Percentiles rank a stretch among this genome's conserved stretches.
These are phyloP conservation scores for Megaceryle maxima DNA, from an alignment of 2,113 vertebrate genomes.

Conservation along the genomic window DNA sequence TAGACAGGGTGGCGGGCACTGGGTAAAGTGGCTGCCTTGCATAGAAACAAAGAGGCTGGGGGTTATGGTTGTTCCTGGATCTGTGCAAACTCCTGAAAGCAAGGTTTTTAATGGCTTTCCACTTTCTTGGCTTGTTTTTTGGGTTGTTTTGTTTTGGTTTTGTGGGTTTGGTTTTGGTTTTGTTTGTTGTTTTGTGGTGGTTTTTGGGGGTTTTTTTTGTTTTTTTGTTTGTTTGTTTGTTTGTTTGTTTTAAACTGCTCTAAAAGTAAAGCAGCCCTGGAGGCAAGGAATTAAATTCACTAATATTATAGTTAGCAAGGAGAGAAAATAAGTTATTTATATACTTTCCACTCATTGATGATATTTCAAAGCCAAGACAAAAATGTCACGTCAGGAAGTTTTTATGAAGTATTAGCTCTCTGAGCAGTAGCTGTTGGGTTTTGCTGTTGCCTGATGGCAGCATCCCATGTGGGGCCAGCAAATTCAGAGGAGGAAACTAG, in stretches of 20 bases:
- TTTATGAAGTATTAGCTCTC: background rate
- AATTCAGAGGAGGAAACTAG: background rate
- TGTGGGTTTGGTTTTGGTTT: too few species aligned
- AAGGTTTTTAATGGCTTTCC: background rate
- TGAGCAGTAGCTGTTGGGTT: background rate
- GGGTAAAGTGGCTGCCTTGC: background rate
- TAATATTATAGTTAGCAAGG: background rate
- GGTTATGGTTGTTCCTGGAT: background rate
- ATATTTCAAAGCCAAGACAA: background rate
- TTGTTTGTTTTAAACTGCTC: background rate
- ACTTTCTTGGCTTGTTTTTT: background rate
- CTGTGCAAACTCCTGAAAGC: background rate
- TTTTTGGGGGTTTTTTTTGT: background rate
- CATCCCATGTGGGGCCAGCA: fast-evolving
- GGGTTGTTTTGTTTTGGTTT: too few species aligned
- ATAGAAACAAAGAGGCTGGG: background rate
- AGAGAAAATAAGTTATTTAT: slow-evolving; percentile 17
- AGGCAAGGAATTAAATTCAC: background rate
- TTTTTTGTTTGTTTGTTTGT: too few species aligned
- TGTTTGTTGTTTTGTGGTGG: too few species aligned
- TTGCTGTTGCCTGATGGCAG: background rate
- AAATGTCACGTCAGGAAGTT: background rate
- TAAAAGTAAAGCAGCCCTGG: background rate
- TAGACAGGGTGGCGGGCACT: background rate
- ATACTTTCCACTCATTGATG: background rate